Evolutionary conservation across 2,113 vertebrate species (phyloP).

Genomic region (Sitta europaea): DNA sequence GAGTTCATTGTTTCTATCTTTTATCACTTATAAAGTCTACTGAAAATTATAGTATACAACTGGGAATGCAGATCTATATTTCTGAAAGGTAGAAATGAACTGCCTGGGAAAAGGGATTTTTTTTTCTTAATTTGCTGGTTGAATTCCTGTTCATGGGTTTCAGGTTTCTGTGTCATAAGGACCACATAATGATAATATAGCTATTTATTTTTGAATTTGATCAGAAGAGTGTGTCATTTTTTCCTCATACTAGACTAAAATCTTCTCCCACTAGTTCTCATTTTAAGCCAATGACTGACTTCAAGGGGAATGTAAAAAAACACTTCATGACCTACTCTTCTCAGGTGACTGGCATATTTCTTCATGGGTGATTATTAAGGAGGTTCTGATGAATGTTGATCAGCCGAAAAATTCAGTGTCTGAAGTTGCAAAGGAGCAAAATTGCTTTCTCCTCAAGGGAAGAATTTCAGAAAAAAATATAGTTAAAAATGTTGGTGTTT

Average conservation of each 20-base stretch:
- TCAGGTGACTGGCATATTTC: background rate
- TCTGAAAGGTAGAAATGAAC: background rate
- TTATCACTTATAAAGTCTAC: background rate
- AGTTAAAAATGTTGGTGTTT: background rate
- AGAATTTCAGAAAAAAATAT: background rate
- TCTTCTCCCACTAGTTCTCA: background rate
- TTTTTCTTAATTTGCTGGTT: background rate
- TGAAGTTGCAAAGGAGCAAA: background rate
- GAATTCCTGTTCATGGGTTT: background rate
- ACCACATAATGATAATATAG: background rate
- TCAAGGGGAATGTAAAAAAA: background rate
- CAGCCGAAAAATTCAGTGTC: background rate
- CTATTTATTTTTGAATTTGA: background rate
- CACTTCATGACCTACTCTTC: background rate
- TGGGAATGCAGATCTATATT: background rate
- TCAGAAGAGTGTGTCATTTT: background rate
- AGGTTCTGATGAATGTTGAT: background rate
- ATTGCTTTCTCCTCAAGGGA: background rate
- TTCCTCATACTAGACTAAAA: background rate
- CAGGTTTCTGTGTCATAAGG: background rate
- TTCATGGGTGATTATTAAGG: background rate
- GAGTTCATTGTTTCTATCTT: constrained; percentile 40
- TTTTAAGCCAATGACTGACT: background rate
- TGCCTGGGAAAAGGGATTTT: background rate
- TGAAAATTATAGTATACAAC: constrained; percentile 6